Percentiles rank a stretch among this genome's conserved stretches.
phyloP scores from a whole-genome alignment of 2,797 vertebrate genomes.

The Sebastes iracundus region DNA sequence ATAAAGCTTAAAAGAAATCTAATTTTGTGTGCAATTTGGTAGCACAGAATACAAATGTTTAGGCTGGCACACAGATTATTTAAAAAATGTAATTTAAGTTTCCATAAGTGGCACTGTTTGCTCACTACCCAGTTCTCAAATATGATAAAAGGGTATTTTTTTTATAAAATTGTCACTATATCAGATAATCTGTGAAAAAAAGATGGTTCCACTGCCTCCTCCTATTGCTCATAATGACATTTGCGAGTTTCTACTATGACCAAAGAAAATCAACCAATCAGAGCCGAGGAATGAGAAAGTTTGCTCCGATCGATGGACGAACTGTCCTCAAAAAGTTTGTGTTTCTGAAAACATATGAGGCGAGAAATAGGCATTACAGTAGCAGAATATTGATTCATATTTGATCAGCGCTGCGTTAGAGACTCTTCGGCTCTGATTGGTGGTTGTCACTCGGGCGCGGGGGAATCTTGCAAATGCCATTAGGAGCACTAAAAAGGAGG shows the following conservation, averaged over 20 bases:
- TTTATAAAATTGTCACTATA: no score
- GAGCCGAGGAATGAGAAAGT: background rate
- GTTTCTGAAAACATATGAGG: background rate
- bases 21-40: background rate
- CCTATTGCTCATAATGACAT: background rate
- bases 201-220: background rate
- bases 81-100: background rate
- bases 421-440: background rate
- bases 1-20: background rate
- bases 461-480: no score
- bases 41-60: background rate
- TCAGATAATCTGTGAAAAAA: no score
- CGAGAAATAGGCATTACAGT: background rate
- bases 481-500: no score
- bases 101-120: background rate
- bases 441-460: background rate
- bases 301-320: background rate
- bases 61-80: background rate
- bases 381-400: background rate
- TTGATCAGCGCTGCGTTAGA: background rate
- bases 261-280: background rate
- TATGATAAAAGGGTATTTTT: no score
- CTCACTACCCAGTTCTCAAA: background rate
- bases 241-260: background rate
- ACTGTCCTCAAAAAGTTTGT: no score